Evolutionary conservation across 2,797 vertebrate genomes (phyloP).

Genomic region (Chrosomus eos): DNA sequence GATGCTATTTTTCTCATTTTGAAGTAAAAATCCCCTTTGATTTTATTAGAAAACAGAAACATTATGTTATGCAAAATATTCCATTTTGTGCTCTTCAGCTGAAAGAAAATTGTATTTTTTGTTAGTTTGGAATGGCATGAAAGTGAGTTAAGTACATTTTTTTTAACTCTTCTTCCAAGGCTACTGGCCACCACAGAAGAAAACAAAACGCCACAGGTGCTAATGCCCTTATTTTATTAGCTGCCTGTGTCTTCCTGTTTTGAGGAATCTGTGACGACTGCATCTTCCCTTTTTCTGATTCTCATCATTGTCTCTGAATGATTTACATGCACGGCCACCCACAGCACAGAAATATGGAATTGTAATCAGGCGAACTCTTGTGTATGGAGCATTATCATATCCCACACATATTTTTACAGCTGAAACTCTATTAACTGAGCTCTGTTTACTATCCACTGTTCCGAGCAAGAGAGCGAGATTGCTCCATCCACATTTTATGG

Average conservation of each 20-base stretch:
- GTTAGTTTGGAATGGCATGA: no score
- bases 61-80: not conserved
- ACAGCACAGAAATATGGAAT: slow-evolving; percentile 20
- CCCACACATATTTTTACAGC: slow-evolving; percentile 28
- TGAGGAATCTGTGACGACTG: not conserved
- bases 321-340: slow-evolving; percentile 37
- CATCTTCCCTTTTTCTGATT: slow-evolving; percentile 17
- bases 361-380: slow-evolving; percentile 47
- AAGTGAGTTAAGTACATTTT: not conserved
- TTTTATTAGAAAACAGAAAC: not conserved
- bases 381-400: slow-evolving; percentile 27
- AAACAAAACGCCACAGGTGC: not conserved
- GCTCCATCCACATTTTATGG: slow-evolving; percentile 40
- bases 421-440: slow-evolving; percentile 55
- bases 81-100: not conserved
- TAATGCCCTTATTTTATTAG: not conserved
- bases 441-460: slow-evolving; percentile 43
- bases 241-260: slow-evolving; percentile 34
- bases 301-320: slow-evolving; percentile 6
- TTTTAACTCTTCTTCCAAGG: not conserved
- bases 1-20: not conserved
- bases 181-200: not conserved
- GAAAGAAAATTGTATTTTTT: not conserved
- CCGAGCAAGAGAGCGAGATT: not conserved
- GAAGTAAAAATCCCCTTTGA: not conserved